These are phyloP conservation scores for Gymnothorax reevesii DNA, from an alignment of 2,797 vertebrate genomes.

Conservation along the genomic window DNA sequence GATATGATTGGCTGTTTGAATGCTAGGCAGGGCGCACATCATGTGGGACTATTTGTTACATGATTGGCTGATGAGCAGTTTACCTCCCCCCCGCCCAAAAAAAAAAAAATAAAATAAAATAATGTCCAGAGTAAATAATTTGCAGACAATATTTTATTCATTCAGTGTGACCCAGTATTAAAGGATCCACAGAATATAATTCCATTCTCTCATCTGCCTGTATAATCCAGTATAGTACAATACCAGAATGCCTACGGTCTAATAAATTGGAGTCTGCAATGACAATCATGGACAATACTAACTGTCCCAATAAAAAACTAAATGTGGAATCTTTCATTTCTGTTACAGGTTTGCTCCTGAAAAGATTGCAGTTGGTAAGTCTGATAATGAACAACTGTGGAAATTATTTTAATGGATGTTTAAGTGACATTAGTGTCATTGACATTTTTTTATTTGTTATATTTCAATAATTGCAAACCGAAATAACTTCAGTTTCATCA, in stretches of 20 bases:
- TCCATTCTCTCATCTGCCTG: conserved; percentile 8
- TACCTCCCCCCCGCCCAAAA: too few relatives aligned
- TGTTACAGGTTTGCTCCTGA: conserved; percentile 10
- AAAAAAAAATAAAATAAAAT: too few relatives aligned
- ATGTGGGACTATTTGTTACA: too few relatives aligned
- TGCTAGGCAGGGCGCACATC: too few relatives aligned
- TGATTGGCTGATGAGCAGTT: too few relatives aligned
- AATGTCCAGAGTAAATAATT: too few relatives aligned
- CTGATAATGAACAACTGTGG: conserved; percentile 23
- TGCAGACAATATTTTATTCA: neutral
- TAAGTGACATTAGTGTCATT: too few relatives aligned
- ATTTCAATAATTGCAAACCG: neutral
- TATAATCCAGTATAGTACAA: neutral
- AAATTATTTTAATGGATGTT: neutral
- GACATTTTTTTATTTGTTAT: neutral
- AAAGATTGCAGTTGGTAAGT: neutral
- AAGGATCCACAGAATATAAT: neutral
- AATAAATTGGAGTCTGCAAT: conserved; percentile 1
- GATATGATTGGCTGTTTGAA: too few relatives aligned
- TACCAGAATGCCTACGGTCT: conserved; percentile 10
- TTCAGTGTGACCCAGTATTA: neutral
- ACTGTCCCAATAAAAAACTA: conserved; percentile 18
- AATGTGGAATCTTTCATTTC: conserved; percentile 29
- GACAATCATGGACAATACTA: neutral
- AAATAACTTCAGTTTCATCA: neutral